Evolutionary conservation across 2,113 vertebrate species (phyloP).

Genomic region (Antigone vipio): DNA sequence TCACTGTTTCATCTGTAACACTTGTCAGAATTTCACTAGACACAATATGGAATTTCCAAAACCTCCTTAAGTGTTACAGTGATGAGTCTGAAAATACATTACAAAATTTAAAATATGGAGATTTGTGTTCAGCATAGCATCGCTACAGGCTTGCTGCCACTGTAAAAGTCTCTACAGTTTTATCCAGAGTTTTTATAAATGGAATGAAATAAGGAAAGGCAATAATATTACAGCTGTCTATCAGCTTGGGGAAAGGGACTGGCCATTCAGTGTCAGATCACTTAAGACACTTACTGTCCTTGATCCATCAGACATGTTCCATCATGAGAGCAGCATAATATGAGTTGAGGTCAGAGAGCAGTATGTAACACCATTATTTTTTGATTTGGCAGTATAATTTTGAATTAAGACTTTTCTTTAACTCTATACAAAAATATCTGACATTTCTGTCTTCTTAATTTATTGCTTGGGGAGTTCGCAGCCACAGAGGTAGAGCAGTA

Average conservation of each 20-base stretch:
- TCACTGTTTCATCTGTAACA: not conserved
- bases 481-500: not conserved
- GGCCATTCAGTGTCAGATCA: not conserved
- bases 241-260: not conserved
- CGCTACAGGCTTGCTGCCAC: not conserved
- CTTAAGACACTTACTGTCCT: not conserved
- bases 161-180: not conserved
- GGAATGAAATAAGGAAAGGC: not conserved
- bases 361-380: not conserved
- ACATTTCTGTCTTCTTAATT: not conserved
- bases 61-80: not conserved
- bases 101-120: not conserved
- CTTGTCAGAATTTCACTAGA: not conserved
- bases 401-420: not conserved
- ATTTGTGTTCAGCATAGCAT: not conserved
- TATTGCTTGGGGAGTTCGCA: not conserved
- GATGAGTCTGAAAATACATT: not conserved
- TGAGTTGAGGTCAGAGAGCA: not conserved
- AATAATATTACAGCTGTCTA: not conserved
- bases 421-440: not conserved
- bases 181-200: not conserved
- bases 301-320: not conserved
- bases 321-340: not conserved
- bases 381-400: not conserved
- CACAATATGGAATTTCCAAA: not conserved